These are phyloP conservation scores for Caradrina clavipalpis DNA, from an alignment of 2,888 invertebrate genomes.

Conservation along the genomic window DNA sequence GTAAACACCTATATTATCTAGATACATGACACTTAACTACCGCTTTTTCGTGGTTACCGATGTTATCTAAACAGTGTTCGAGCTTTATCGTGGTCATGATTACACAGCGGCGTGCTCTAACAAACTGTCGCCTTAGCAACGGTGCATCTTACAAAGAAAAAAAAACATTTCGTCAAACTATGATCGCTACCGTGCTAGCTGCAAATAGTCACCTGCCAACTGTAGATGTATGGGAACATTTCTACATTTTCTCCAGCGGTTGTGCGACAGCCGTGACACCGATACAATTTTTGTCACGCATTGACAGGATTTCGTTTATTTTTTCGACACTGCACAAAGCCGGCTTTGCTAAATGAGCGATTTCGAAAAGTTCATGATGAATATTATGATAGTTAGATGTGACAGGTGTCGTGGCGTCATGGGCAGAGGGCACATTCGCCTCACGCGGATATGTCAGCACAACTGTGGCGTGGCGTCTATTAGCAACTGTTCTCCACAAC, in stretches of 20 bases:
- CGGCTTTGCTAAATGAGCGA: slow-evolving; percentile 62
- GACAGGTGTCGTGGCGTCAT: slow-evolving; percentile 68
- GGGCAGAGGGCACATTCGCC: slow-evolving; percentile 79
- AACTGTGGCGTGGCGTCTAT: slow-evolving; percentile 82
- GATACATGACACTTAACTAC: slow-evolving; percentile 46
- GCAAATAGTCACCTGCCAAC: slow-evolving; percentile 86
- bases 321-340: slow-evolving; percentile 49
- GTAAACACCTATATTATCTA: slow-evolving; percentile 54
- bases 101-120: slow-evolving; percentile 75
- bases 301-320: slow-evolving; percentile 56
- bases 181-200: slow-evolving; percentile 74
- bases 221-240: slow-evolving; percentile 88
- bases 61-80: slow-evolving; percentile 60
- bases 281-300: slow-evolving; percentile 62
- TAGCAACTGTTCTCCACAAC: slow-evolving; percentile 85
- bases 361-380: slow-evolving; percentile 63
- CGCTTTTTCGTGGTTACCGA: slow-evolving; percentile 20
- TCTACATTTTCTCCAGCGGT: slow-evolving; percentile 80
- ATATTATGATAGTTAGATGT: slow-evolving; percentile 52
- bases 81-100: slow-evolving; percentile 62
- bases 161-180: slow-evolving; percentile 72
- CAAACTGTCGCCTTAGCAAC: slow-evolving; percentile 79
- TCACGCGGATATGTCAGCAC: slow-evolving; percentile 76
- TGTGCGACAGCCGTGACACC: slow-evolving; percentile 68
- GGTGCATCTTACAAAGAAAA: slow-evolving; percentile 76